Evolutionary conservation across 2,113 vertebrate species (phyloP).

Genomic region (Grammomys surdaster): DNA sequence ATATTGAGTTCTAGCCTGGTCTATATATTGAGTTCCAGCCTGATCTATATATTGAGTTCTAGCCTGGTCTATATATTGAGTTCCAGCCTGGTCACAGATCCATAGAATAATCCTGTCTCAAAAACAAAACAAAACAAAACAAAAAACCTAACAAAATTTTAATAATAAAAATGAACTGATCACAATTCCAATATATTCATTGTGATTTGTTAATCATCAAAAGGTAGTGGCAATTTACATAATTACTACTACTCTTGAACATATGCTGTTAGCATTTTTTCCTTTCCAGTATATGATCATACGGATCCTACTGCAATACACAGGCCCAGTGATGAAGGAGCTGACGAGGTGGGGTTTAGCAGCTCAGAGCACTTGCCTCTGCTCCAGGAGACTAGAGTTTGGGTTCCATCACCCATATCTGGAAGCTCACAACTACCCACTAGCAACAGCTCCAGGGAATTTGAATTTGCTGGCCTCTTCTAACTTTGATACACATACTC

Average conservation of each 20-base stretch:
- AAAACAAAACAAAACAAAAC: neutral
- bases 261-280: neutral
- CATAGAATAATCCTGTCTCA: neutral
- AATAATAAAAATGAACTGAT: neutral
- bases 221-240: neutral
- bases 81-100: neutral
- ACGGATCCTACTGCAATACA: neutral
- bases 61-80: neutral
- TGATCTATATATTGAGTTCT: too few species aligned
- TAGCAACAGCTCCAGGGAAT: neutral
- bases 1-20: too few species aligned
- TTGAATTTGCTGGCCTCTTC: neutral
- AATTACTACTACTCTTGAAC: constrained; percentile 17
- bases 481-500: too few species aligned
- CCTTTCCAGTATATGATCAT: neutral
- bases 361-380: neutral
- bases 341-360: neutral
- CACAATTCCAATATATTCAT: neutral
- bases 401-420: neutral
- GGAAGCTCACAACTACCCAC: neutral
- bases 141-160: neutral
- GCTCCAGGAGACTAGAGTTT: neutral
- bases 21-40: too few species aligned
- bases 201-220: constrained; percentile 30
- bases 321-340: neutral